A percentile compares a stretch with the other conserved stretches of the same genome.
Conservation (phyloP, 2,113 vertebrate genomes). For the Brachypteracias leptosomus region DNA sequence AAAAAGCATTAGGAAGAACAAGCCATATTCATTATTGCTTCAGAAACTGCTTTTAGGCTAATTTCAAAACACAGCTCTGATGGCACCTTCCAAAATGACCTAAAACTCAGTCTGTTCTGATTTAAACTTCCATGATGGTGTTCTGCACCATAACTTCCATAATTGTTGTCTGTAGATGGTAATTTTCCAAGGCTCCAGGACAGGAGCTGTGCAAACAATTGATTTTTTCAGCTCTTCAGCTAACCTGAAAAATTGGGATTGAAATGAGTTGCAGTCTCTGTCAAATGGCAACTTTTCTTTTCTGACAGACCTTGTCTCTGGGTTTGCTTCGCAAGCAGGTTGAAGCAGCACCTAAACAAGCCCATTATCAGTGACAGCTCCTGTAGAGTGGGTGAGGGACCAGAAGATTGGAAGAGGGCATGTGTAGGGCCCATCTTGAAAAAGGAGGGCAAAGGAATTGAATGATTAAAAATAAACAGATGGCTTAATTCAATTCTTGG, state of each 20-base stretch:
- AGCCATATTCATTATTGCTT: neutral
- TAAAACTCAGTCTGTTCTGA: neutral
- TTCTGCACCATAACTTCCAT: neutral
- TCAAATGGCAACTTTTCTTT: neutral
- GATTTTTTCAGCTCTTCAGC: neutral
- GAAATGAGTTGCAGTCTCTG: neutral
- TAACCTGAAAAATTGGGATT: neutral
- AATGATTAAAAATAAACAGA: neutral
- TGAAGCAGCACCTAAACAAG: neutral
- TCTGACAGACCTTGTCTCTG: neutral
- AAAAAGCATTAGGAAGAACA: neutral
- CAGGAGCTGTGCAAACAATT: neutral
- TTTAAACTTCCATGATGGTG: neutral
- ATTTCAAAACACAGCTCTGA: neutral
- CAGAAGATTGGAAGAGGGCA: neutral
- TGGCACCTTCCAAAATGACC: neutral
- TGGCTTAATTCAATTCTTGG: neutral
- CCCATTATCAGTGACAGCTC: neutral
- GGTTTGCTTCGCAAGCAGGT: neutral
- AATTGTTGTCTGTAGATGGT: neutral
- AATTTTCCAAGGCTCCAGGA: slow-evolving; percentile 15
- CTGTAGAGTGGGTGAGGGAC: neutral
- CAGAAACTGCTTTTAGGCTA: neutral
- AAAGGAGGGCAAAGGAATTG: neutral
- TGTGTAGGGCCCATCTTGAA: neutral